Conservation (phyloP, 2,113 vertebrate species). For the Shinisaurus crocodilurus region DNA sequence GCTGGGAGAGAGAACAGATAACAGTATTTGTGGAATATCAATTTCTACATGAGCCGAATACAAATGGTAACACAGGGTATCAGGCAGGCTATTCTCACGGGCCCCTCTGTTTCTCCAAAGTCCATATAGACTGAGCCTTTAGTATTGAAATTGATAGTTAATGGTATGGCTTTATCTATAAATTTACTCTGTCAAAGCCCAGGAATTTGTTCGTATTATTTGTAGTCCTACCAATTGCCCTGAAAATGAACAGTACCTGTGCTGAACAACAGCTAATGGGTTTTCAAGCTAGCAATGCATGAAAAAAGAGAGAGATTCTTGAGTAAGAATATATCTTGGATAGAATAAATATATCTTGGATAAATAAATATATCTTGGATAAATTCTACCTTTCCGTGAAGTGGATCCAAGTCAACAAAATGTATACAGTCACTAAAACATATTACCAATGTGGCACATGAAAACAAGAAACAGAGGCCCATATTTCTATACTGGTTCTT, state of each 20-base stretch:
- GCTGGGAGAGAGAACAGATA: background rate
- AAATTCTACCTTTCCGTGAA: conserved; percentile 56
- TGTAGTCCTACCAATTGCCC: conserved; percentile 43
- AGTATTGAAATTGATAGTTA: background rate
- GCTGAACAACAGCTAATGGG: conserved; percentile 63
- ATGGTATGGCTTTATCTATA: conserved; percentile 24
- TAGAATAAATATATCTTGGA: conserved; percentile 61
- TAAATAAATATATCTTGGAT: no score
- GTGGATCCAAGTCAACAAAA: conserved; percentile 62
- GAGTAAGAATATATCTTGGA: conserved; percentile 54
- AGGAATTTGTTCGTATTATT: conserved; percentile 45
- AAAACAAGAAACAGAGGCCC: conserved; percentile 43
- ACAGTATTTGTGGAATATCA: background rate
- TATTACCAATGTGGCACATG: conserved; percentile 47
- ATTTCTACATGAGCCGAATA: conserved; percentile 6
- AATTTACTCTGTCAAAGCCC: conserved; percentile 36
- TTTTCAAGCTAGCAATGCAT: conserved; percentile 61
- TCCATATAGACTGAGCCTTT: background rate
- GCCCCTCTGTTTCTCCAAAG: conserved; percentile 26
- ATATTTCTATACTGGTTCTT: conserved; percentile 23
- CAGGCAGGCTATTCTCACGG: background rate
- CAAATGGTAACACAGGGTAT: background rate
- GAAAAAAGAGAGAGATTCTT: conserved; percentile 57
- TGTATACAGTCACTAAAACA: conserved; percentile 48
- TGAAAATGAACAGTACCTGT: conserved; percentile 59